Percentiles rank a stretch among this genome's conserved stretches.
Evolutionary conservation across 2,797 vertebrate species (phyloP).

Genomic region (Pangasius larnaudii): DNA sequence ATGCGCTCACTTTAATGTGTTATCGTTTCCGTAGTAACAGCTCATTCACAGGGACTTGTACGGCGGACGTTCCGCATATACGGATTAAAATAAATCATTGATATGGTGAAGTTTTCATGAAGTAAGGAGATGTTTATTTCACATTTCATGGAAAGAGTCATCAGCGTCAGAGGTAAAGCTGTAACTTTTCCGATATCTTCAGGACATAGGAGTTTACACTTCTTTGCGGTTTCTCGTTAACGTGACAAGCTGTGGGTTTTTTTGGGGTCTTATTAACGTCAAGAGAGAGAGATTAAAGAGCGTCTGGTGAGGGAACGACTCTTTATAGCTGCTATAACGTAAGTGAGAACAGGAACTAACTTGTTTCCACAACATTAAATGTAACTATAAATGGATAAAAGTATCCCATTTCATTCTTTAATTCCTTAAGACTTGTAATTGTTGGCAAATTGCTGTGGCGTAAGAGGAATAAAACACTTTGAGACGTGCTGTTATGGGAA

Average conservation of each 20-base stretch:
- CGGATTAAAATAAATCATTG: not conserved
- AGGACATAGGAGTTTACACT: not conserved
- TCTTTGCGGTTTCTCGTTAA: not conserved
- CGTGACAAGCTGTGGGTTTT: no score
- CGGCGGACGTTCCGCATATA: no score
- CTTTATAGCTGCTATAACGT: not conserved
- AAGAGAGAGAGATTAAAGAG: not conserved
- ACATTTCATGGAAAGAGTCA: no score
- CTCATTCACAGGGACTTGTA: no score
- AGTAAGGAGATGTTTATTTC: not conserved
- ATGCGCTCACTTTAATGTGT: not conserved
- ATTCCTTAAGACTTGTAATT: not conserved
- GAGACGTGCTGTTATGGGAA: not conserved
- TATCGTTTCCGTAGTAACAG: not conserved
- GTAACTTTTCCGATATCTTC: not conserved
- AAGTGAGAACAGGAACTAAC: not conserved
- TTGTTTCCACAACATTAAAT: no score
- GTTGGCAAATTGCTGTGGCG: not conserved
- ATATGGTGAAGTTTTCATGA: not conserved
- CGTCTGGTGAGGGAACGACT: not conserved
- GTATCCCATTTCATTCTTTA: not conserved
- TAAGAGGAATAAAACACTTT: not conserved
- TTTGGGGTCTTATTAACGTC: not conserved
- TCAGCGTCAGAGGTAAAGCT: not conserved
- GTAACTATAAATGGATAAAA: no score